phyloP scores from a whole-genome alignment of 2,113 vertebrate species.

The Chlorodrepanis virens region DNA sequence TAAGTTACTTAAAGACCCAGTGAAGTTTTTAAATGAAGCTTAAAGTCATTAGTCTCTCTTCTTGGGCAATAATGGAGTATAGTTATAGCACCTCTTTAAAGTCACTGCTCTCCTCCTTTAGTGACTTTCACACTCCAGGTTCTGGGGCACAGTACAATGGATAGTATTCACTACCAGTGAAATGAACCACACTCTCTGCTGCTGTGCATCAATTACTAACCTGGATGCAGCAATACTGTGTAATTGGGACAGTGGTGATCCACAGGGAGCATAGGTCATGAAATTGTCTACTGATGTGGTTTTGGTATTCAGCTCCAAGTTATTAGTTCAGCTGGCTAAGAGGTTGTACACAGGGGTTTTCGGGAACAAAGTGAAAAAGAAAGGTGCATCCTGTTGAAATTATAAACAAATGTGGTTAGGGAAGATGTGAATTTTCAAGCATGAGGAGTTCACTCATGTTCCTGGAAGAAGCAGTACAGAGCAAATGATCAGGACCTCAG shows the following conservation, averaged over 20 bases:
- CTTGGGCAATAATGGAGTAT: neutral
- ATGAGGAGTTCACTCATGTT: neutral
- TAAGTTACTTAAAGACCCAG: neutral
- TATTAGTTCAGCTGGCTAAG: neutral
- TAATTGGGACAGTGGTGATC: neutral
- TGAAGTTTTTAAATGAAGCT: constrained; percentile 1
- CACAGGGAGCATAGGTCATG: neutral
- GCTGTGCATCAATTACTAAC: neutral
- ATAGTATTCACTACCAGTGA: neutral
- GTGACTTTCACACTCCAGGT: neutral
- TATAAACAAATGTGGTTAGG: neutral
- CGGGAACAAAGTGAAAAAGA: neutral
- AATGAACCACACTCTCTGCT: neutral
- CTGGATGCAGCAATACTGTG: neutral
- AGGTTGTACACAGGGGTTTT: neutral
- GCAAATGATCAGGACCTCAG: neutral
- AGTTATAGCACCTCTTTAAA: neutral
- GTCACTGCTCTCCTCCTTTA: neutral
- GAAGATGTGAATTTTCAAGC: neutral
- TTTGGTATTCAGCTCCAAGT: neutral
- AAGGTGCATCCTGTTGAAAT: neutral
- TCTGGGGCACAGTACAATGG: neutral
- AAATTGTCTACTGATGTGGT: neutral
- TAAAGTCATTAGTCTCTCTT: constrained; percentile 11
- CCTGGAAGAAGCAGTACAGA: neutral